Evolutionary conservation across 2,888 invertebrate species (phyloP).

Genomic region (Rhagonycha fulva): DNA sequence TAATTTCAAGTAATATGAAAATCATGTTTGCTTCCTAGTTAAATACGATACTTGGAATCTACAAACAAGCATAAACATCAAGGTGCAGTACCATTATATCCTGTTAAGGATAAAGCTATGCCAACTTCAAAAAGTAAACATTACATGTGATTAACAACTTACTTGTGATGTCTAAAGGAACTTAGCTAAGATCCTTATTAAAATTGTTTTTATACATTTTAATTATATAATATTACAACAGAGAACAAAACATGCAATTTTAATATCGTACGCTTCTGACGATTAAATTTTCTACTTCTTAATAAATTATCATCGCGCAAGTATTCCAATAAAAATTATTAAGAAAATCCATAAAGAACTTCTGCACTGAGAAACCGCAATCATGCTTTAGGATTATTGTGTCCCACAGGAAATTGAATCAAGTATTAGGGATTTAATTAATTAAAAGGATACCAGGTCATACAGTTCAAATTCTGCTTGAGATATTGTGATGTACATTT

Average conservation of each 20-base stretch:
- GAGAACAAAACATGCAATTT: neutral
- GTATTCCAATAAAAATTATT: neutral
- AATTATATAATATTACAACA: neutral
- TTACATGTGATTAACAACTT: constrained; percentile 14
- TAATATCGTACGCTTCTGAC: neutral
- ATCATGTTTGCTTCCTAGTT: neutral
- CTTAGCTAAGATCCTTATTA: neutral
- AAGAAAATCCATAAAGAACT: neutral
- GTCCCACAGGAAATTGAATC: neutral
- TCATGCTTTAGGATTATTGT: neutral
- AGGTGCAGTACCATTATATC: constrained; percentile 9
- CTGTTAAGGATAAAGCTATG: constrained; percentile 5
- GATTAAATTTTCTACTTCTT: neutral
- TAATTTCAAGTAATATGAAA: constrained; percentile 4
- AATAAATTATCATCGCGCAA: neutral
- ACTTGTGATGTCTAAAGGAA: constrained; percentile 8
- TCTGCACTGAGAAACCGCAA: neutral
- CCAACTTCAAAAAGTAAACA: constrained; percentile 6
- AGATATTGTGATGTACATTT: neutral
- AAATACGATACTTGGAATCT: neutral
- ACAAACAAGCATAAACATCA: constrained; percentile 9
- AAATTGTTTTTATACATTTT: neutral
- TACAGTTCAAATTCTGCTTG: neutral
- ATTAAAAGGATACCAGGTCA: neutral
- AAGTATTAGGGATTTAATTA: neutral